These are phyloP conservation scores for Oscheius onirici DNA, from an alignment of 2,888 invertebrate genomes.

Conservation along the genomic window DNA sequence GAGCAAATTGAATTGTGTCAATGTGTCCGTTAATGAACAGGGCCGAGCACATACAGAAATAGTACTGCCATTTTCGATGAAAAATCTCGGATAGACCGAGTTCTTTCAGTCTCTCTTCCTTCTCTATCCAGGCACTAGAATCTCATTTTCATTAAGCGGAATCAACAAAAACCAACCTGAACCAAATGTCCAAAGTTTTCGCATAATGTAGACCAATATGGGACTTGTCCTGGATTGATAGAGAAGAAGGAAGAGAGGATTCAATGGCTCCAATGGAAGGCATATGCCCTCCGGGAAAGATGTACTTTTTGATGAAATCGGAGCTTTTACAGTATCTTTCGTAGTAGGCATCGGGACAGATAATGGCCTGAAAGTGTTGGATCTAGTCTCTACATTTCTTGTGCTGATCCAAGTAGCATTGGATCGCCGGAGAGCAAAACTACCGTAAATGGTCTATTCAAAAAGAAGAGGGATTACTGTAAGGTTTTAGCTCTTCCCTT, in stretches of 20 bases:
- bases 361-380: constrained; percentile 52
- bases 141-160: neutral
- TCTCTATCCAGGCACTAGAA: constrained; percentile 59
- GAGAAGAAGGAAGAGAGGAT: constrained; percentile 35
- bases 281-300: constrained; percentile 68
- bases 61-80: constrained; percentile 67
- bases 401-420: too few relatives aligned
- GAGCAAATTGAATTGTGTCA: constrained; percentile 55
- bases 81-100: constrained; percentile 51
- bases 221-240: constrained; percentile 36
- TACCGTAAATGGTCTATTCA: too few relatives aligned
- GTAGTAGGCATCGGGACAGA: constrained; percentile 63
- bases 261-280: constrained; percentile 55
- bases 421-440: too few relatives aligned
- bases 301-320: constrained; percentile 69
- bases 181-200: constrained; percentile 63
- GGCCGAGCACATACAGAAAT: constrained; percentile 63
- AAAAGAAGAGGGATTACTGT: too few relatives aligned
- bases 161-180: constrained; percentile 42
- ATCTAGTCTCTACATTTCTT: too few relatives aligned
- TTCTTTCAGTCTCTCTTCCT: constrained; percentile 38
- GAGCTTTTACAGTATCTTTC: constrained; percentile 57
- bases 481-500: too few relatives aligned
- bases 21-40: constrained; percentile 62
- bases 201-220: constrained; percentile 60